Evolutionary conservation across 2,113 vertebrate species (phyloP).

Genomic region (Melanostigma gelatinosum): DNA sequence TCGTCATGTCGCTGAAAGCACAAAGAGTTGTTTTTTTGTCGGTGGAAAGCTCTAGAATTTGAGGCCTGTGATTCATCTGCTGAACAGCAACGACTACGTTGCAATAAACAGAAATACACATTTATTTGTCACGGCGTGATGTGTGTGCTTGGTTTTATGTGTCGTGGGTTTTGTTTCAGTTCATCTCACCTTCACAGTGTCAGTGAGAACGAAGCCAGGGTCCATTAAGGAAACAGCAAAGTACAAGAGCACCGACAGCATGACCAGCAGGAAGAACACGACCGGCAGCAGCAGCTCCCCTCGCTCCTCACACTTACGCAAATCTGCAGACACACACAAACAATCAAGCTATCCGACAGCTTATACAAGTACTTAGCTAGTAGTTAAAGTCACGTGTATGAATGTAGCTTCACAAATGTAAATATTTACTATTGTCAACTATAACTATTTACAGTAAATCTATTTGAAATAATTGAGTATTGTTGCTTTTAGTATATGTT

Average conservation of each 20-base stretch:
- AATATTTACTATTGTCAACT: neutral
- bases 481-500: neutral
- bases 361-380: neutral
- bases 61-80: neutral
- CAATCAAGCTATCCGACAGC: neutral
- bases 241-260: conserved; percentile 89
- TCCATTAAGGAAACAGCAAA: conserved; percentile 94
- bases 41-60: neutral
- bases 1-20: neutral
- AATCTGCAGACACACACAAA: conserved; percentile 77
- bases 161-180: neutral
- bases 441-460: neutral
- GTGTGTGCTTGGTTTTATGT: neutral
- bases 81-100: neutral
- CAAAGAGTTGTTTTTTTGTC: neutral
- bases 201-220: conserved; percentile 88
- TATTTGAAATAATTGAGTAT: neutral
- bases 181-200: conserved; percentile 69
- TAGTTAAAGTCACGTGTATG: neutral
- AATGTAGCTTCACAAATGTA: neutral
- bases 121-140: neutral
- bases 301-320: conserved; percentile 83
- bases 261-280: conserved; percentile 84
- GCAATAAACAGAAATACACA: neutral
- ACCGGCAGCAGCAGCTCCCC: conserved; percentile 86